These are phyloP conservation scores for Hystrix cristata DNA, from an alignment of 2,113 vertebrate genomes.

Conservation along the genomic window DNA sequence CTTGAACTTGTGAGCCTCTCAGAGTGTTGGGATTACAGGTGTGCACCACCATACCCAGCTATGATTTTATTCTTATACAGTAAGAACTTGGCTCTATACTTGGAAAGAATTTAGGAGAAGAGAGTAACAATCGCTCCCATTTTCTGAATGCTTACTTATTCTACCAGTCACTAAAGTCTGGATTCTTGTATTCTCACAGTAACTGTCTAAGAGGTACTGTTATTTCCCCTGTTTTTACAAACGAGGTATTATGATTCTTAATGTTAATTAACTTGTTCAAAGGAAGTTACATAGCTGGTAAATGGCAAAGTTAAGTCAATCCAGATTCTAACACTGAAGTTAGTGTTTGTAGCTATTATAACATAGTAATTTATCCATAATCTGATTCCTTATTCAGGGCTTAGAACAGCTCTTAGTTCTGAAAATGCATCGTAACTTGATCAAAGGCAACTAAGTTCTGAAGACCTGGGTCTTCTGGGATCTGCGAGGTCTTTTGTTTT, in stretches of 20 bases:
- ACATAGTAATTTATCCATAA: neutral
- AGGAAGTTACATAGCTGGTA: slow-evolving; percentile 6
- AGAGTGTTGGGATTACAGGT: neutral
- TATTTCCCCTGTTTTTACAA: neutral
- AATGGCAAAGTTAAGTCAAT: neutral
- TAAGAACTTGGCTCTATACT: neutral
- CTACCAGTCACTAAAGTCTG: neutral
- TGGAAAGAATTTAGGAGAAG: neutral
- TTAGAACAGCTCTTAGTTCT: neutral
- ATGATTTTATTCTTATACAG: neutral
- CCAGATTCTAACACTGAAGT: neutral
- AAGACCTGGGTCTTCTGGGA: neutral
- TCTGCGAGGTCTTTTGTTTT: neutral
- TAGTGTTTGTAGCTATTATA: neutral
- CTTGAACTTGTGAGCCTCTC: neutral
- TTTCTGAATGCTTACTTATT: neutral
- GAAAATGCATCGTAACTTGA: neutral
- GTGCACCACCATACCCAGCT: neutral
- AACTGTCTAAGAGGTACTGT: neutral
- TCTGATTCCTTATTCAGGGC: neutral
- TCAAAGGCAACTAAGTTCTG: neutral
- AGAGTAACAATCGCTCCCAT: neutral
- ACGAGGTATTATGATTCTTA: neutral
- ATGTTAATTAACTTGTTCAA: neutral
- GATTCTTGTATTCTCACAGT: neutral